Conservation (phyloP, 2,888 invertebrate genomes). For the Phasia obesa region DNA sequence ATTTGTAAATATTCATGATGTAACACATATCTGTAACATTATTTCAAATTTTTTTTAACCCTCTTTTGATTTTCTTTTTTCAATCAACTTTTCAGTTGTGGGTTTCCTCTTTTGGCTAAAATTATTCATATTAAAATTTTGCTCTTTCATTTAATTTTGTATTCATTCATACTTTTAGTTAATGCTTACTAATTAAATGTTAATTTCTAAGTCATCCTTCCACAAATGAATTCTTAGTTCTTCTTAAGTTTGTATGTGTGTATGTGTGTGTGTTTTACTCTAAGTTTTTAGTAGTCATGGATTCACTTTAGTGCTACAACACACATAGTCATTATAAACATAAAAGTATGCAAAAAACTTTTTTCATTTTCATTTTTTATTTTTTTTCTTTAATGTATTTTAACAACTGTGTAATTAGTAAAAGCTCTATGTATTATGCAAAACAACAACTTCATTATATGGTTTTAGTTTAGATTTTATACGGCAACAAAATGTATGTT, state of each 20-base stretch:
- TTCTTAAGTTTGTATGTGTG: not conserved
- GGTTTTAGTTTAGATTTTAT: conserved; percentile 49
- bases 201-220: conserved; percentile 69
- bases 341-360: conserved; percentile 61
- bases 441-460: conserved; percentile 58
- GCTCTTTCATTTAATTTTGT: not conserved
- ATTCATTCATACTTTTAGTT: conserved; percentile 52
- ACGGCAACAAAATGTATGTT: conserved; percentile 6
- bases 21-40: not conserved
- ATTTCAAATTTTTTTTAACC: not conserved
- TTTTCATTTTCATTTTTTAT: conserved; percentile 12
- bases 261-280: not conserved
- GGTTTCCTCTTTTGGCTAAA: not conserved
- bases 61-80: not conserved
- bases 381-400: conserved; percentile 20
- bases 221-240: conserved; percentile 41
- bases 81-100: not conserved
- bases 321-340: conserved; percentile 50
- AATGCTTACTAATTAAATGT: conserved; percentile 71
- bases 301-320: conserved; percentile 26
- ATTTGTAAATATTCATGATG: not conserved
- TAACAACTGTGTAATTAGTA: conserved; percentile 66
- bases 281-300: conserved; percentile 36
- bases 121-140: conserved; percentile 21
- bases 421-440: conserved; percentile 60